A percentile compares a stretch with the other conserved stretches of the same genome.
Conservation (phyloP, 2,888 invertebrate species). For the Folsomia candida region DNA sequence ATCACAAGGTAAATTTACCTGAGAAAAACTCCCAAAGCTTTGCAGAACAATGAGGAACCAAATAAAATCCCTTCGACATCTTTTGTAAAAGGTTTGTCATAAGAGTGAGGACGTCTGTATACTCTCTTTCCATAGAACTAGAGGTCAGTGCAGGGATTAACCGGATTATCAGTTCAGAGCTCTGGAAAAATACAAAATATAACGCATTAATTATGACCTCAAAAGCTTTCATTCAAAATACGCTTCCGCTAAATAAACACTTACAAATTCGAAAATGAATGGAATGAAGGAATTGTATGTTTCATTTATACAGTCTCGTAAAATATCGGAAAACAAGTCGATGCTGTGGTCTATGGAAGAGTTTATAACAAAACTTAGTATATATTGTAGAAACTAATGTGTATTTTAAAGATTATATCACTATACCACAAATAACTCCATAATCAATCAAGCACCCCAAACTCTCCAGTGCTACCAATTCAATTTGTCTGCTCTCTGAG, state of each 20-base stretch:
- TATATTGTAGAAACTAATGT: background rate
- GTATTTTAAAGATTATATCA: background rate
- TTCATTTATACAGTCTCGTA: constrained; percentile 30
- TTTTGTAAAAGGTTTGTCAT: constrained; percentile 36
- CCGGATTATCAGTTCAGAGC: constrained; percentile 20
- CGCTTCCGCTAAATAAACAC: background rate
- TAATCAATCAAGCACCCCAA: constrained; percentile 36
- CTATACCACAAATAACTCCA: constrained; percentile 33
- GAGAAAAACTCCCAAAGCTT: constrained; percentile 33
- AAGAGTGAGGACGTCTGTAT: background rate
- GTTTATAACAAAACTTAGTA: background rate
- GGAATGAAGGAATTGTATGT: constrained; percentile 24
- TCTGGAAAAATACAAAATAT: constrained; percentile 17
- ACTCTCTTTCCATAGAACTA: background rate
- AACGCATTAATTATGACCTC: background rate
- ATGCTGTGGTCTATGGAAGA: constrained; percentile 27
- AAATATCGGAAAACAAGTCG: constrained; percentile 27
- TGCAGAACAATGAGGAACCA: constrained; percentile 23
- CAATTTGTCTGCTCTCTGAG: constrained; percentile 10
- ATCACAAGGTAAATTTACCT: constrained; percentile 14
- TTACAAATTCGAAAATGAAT: constrained; percentile 41
- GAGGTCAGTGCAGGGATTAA: background rate
- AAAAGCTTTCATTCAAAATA: background rate
- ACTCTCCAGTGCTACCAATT: constrained; percentile 31
- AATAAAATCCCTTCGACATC: constrained; percentile 28